Evolutionary conservation across 2,113 vertebrate genomes (phyloP).

Genomic region (Dermatemys mawii): DNA sequence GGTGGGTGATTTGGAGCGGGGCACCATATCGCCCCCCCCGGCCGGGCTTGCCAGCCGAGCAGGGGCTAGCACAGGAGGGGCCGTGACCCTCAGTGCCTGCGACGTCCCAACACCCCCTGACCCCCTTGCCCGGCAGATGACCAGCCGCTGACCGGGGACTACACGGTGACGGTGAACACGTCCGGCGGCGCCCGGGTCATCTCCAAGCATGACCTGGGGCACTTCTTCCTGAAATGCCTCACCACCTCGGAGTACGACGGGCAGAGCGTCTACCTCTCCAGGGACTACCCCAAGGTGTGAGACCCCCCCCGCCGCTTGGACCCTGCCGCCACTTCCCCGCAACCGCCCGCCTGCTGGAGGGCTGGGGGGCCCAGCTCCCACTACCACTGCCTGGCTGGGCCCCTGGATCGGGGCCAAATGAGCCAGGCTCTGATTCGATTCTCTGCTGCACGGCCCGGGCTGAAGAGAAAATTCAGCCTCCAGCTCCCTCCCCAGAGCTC

Average conservation of each 20-base stretch:
- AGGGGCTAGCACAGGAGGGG: too few relatives aligned
- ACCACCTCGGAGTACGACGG: slow-evolving; percentile 83
- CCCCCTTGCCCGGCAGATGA: slow-evolving; percentile 66
- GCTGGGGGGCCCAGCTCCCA: too few relatives aligned
- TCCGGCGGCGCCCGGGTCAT: slow-evolving; percentile 82
- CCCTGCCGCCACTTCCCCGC: too few relatives aligned
- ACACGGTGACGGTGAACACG: slow-evolving; percentile 77
- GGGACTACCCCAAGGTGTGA: slow-evolving; percentile 75
- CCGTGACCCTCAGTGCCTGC: background rate
- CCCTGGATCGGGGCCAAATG: background rate
- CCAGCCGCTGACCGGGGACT: slow-evolving; percentile 86
- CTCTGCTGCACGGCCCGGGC: too few relatives aligned
- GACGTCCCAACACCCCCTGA: too few relatives aligned
- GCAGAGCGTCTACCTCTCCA: slow-evolving; percentile 84
- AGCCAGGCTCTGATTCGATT: too few relatives aligned
- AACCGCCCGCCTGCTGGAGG: too few relatives aligned
- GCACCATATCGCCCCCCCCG: background rate
- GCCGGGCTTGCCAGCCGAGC: background rate
- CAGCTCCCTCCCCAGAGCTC: too few relatives aligned
- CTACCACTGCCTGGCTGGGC: too few relatives aligned
- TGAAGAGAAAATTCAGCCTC: too few relatives aligned
- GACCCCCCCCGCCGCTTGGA: background rate
- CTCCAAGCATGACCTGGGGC: slow-evolving; percentile 90
- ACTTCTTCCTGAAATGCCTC: slow-evolving; percentile 90
- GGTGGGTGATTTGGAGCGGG: background rate